Conservation (phyloP, 2,797 vertebrate species). For the Macrochelys suwanniensis region DNA sequence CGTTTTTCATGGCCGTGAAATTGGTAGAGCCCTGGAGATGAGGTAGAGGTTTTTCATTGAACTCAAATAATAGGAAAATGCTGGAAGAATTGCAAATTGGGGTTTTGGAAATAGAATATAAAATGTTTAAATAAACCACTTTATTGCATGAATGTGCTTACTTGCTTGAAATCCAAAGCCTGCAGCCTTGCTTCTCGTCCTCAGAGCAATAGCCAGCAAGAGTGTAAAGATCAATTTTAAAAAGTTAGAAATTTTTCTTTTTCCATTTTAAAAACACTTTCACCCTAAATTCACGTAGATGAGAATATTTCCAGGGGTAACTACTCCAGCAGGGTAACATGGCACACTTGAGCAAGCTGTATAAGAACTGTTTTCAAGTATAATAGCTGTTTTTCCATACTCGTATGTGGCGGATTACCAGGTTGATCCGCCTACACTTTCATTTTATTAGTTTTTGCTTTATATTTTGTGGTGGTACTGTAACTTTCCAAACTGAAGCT, state of each 20-base stretch:
- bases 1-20: too few relatives aligned
- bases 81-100: background rate
- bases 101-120: background rate
- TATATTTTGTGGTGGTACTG: too few relatives aligned
- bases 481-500: too few relatives aligned
- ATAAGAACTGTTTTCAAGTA: too few relatives aligned
- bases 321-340: background rate
- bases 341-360: too few relatives aligned
- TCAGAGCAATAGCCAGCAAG: background rate
- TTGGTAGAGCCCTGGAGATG: too few relatives aligned
- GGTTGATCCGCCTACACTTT: too few relatives aligned
- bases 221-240: background rate
- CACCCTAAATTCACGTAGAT: background rate
- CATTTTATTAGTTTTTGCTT: too few relatives aligned
- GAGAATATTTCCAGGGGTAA: background rate
- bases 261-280: background rate
- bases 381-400: too few relatives aligned
- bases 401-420: too few relatives aligned
- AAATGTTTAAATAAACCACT: background rate
- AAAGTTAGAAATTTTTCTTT: background rate
- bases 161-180: background rate
- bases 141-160: background rate
- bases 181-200: background rate
- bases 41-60: too few relatives aligned
- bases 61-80: too few relatives aligned